phyloP scores from a whole-genome alignment of 2,797 vertebrate genomes.

The Lacerta bilineata region DNA sequence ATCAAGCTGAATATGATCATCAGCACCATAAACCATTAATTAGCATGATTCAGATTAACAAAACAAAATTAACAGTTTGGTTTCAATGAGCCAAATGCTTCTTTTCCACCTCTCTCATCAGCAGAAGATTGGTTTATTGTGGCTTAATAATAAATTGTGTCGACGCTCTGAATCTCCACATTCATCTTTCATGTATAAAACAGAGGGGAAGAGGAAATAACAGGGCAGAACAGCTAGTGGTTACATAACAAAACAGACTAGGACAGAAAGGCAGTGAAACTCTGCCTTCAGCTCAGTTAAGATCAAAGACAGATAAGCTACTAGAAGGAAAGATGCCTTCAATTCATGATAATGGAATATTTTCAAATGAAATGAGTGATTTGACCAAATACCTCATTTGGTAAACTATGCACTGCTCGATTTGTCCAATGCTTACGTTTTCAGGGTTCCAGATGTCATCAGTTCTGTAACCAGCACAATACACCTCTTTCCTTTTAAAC shows the following conservation, averaged over 20 bases:
- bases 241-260: constrained; percentile 48
- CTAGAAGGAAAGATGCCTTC: constrained; percentile 58
- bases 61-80: neutral
- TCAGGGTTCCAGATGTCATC: constrained; percentile 98
- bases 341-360: constrained; percentile 24
- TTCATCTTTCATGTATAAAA: neutral
- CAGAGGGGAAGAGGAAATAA: constrained; percentile 22
- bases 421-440: constrained; percentile 89
- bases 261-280: constrained; percentile 41
- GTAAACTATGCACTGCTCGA: neutral
- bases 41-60: constrained; percentile 42
- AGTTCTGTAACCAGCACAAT: constrained; percentile 97
- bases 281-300: constrained; percentile 14
- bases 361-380: neutral
- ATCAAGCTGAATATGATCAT: constrained; percentile 50
- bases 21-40: constrained; percentile 59
- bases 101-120: constrained; percentile 28
- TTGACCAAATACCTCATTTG: neutral
- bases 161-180: constrained; percentile 44
- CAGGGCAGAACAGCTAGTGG: neutral
- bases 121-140: neutral
- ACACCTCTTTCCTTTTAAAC: constrained; percentile 94
- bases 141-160: constrained; percentile 37
- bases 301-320: constrained; percentile 47
- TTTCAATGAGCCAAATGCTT: constrained; percentile 14